Conservation (phyloP, 2,797 vertebrate genomes). For the Triplophysa yarkandensis region DNA sequence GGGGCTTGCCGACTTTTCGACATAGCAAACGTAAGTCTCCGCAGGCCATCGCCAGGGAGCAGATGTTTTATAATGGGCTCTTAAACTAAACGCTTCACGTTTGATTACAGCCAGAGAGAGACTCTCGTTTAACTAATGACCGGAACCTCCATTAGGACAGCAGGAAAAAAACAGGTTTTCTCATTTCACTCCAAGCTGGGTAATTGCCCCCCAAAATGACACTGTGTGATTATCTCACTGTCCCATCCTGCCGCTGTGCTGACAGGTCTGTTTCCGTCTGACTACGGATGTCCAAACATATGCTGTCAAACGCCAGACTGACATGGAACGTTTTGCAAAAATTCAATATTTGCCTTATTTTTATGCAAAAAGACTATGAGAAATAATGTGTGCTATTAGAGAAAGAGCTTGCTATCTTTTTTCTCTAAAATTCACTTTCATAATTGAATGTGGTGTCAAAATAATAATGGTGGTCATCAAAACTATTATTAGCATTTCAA, state of each 20-base stretch:
- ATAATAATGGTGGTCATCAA: neutral
- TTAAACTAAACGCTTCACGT: slow-evolving; percentile 95
- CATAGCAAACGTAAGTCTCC: slow-evolving; percentile 28
- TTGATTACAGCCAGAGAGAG: slow-evolving; percentile 94
- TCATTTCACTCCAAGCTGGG: slow-evolving; percentile 86
- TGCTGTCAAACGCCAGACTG: slow-evolving; percentile 40
- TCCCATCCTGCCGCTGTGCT: slow-evolving; percentile 67
- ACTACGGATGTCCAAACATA: slow-evolving; percentile 38
- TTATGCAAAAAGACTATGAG: slow-evolving; percentile 8
- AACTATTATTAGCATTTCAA: slow-evolving; percentile 24
- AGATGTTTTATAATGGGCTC: slow-evolving; percentile 97
- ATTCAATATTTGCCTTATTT: slow-evolving; percentile 34
- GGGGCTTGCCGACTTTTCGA: slow-evolving; percentile 8
- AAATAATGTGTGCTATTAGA: neutral
- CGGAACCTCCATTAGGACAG: slow-evolving; percentile 95
- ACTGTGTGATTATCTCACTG: slow-evolving; percentile 79
- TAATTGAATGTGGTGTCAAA: slow-evolving; percentile 22
- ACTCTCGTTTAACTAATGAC: slow-evolving; percentile 97
- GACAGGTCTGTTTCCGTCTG: slow-evolving; percentile 44
- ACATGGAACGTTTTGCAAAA: slow-evolving; percentile 18
- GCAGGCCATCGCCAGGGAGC: slow-evolving; percentile 94
- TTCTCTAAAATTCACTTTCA: neutral
- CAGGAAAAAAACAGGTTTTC: slow-evolving; percentile 88
- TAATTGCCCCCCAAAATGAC: slow-evolving; percentile 79
- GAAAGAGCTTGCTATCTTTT: neutral